Evolutionary conservation across 2,888 invertebrate species (phyloP).

Genomic region (Leptinotarsa haldemani): DNA sequence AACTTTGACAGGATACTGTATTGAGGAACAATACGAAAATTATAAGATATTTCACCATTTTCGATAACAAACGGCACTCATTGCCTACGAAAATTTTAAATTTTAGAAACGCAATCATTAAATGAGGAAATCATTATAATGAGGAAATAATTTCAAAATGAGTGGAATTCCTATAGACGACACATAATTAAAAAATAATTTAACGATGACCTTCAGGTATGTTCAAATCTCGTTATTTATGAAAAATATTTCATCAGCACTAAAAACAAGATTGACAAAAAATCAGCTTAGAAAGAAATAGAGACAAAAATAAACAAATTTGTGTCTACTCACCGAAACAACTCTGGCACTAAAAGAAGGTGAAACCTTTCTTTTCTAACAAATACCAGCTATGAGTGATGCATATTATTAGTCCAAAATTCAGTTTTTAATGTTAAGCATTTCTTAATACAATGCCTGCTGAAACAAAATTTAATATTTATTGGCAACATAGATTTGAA

Average conservation of each 20-base stretch:
- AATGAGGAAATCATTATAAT: constrained; percentile 6
- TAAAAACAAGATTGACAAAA: neutral
- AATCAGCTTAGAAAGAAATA: neutral
- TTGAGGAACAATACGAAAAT: constrained; percentile 22
- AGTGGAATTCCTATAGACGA: constrained; percentile 11
- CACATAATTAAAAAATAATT: constrained; percentile 12
- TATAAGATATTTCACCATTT: constrained; percentile 1
- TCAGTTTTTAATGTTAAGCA: neutral
- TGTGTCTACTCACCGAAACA: neutral
- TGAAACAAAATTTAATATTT: neutral
- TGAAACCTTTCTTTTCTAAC: neutral
- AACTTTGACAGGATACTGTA: constrained; percentile 39
- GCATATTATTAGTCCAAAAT: neutral
- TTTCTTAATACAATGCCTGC: neutral
- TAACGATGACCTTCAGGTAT: constrained; percentile 11
- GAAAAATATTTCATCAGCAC: constrained; percentile 8
- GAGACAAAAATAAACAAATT: neutral
- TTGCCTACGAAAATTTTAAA: neutral
- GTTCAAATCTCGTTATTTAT: neutral
- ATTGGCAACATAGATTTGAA: neutral
- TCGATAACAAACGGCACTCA: neutral
- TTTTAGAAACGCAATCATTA: neutral
- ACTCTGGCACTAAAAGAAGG: neutral
- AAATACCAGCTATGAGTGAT: neutral
- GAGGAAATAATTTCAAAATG: constrained; percentile 2